These are phyloP conservation scores for Thalassophryne amazonica DNA, from an alignment of 2,797 vertebrate genomes.

Conservation along the genomic window DNA sequence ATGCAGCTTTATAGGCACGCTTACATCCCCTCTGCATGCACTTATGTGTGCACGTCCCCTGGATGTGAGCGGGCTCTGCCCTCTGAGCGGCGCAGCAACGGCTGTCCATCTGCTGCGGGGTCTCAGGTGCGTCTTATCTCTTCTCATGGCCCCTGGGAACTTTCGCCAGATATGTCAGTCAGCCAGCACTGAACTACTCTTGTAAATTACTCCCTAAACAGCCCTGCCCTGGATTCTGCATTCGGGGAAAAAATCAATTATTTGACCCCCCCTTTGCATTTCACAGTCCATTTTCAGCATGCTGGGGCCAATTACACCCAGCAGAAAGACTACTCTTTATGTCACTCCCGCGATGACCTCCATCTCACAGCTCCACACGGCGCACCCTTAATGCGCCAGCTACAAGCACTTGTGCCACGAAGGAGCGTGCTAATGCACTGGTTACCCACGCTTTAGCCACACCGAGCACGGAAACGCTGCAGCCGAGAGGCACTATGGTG, in stretches of 20 bases:
- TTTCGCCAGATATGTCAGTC: conserved; percentile 72
- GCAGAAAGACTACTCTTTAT: conserved; percentile 77
- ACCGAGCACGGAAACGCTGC: conserved; percentile 58
- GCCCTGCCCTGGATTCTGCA: conserved; percentile 75
- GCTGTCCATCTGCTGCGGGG: conserved; percentile 69
- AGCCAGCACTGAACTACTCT: conserved; percentile 66
- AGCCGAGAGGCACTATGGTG: conserved; percentile 43
- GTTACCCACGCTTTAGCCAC: conserved; percentile 74
- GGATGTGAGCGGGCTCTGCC: conserved; percentile 64
- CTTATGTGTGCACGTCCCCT: conserved; percentile 53
- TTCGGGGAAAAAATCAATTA: conserved; percentile 81
- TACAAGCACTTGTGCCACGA: conserved; percentile 73
- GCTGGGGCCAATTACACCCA: conserved; percentile 80
- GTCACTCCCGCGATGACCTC: conserved; percentile 75
- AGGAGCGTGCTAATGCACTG: conserved; percentile 73
- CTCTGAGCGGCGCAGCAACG: conserved; percentile 60
- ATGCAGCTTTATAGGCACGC: conserved; percentile 9
- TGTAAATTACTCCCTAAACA: conserved; percentile 80
- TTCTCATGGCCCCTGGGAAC: conserved; percentile 72
- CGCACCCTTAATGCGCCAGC: conserved; percentile 70
- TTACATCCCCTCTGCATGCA: conserved; percentile 33
- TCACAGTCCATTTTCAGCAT: conserved; percentile 82
- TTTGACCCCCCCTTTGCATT: conserved; percentile 78
- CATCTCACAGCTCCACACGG: conserved; percentile 68
- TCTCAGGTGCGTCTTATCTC: conserved; percentile 79